phyloP scores from a whole-genome alignment of 2,888 invertebrate species.

The Sisyra terminalis region DNA sequence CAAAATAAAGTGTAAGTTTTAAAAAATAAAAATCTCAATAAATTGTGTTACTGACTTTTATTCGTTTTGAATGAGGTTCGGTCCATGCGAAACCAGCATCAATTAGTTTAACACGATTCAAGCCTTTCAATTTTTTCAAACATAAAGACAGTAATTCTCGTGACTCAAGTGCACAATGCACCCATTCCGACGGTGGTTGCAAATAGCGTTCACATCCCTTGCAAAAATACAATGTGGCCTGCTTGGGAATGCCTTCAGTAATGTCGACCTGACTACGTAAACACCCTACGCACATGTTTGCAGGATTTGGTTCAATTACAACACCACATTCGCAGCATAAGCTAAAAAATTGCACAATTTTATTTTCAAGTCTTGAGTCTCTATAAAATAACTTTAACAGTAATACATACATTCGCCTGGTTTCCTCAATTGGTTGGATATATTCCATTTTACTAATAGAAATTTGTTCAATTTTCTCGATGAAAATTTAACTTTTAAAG shows the following conservation, averaged over 20 bases:
- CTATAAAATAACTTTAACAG: too few species aligned
- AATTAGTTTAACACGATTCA: slow-evolving; percentile 75
- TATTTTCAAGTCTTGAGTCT: too few species aligned
- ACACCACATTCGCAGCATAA: slow-evolving; percentile 91
- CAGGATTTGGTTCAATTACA: slow-evolving; percentile 84
- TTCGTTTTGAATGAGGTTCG: slow-evolving; percentile 93
- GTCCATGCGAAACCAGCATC: slow-evolving; percentile 99
- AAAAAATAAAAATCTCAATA: slow-evolving; percentile 4
- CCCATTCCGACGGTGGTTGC: slow-evolving; percentile 84
- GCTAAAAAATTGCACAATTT: too few species aligned
- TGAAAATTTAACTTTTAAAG: too few species aligned
- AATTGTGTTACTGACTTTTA: slow-evolving; percentile 47
- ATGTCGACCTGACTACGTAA: slow-evolving; percentile 85
- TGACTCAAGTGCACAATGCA: slow-evolving; percentile 74
- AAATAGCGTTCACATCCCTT: slow-evolving; percentile 87
- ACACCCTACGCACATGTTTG: slow-evolving; percentile 96
- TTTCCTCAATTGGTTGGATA: too few species aligned
- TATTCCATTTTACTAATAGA: too few species aligned
- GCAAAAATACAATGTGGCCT: slow-evolving; percentile 79
- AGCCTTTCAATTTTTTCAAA: slow-evolving; percentile 78
- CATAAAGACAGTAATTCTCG: slow-evolving; percentile 80
- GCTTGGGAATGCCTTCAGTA: slow-evolving; percentile 90
- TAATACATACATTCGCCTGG: too few species aligned
- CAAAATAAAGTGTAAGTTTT: slow-evolving; percentile 9
- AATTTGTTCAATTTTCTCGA: too few species aligned